A percentile compares a stretch with the other conserved stretches of the same genome.
Evolutionary conservation across 1,140 invertebrate species (phyloP).

Genomic region (Bombus haemorrhoidalis): DNA sequence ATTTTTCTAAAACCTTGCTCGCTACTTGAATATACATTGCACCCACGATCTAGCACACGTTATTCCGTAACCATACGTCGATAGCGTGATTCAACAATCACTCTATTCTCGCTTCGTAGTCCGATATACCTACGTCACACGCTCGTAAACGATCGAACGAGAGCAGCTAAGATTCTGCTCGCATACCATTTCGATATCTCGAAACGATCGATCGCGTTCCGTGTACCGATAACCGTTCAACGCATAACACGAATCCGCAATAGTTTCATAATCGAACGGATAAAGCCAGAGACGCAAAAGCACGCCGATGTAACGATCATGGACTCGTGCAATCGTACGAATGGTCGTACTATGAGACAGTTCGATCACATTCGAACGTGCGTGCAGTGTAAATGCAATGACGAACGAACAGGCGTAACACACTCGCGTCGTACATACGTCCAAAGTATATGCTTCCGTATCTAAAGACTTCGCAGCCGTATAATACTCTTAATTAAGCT

Average conservation of each 20-base stretch:
- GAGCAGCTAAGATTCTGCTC: constrained; percentile 44
- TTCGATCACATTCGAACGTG: not conserved
- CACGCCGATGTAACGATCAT: not conserved
- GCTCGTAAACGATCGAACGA: constrained; percentile 2
- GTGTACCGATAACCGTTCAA: constrained; percentile 41
- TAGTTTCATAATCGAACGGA: constrained; percentile 45
- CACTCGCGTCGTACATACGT: constrained; percentile 50
- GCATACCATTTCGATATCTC: constrained; percentile 50
- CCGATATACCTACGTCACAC: constrained; percentile 5
- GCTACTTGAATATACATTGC: not conserved
- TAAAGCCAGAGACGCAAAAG: not conserved
- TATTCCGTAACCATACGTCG: not conserved
- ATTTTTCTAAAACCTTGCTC: not conserved
- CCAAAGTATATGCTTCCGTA: constrained; percentile 77
- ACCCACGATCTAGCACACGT: not conserved
- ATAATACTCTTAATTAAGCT: constrained; percentile 75
- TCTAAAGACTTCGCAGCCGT: constrained; percentile 76
- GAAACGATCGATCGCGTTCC: constrained; percentile 60
- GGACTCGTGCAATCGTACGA: not conserved
- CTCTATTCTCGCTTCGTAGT: not conserved
- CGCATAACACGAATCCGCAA: constrained; percentile 25
- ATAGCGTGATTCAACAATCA: not conserved
- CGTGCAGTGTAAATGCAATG: constrained; percentile 9
- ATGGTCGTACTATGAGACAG: not conserved
- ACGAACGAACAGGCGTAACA: constrained; percentile 22